A percentile compares a stretch with the other conserved stretches of the same genome.
These are phyloP conservation scores for Rhombomys opimus DNA, from an alignment of 2,113 vertebrate genomes.

Conservation along the genomic window DNA sequence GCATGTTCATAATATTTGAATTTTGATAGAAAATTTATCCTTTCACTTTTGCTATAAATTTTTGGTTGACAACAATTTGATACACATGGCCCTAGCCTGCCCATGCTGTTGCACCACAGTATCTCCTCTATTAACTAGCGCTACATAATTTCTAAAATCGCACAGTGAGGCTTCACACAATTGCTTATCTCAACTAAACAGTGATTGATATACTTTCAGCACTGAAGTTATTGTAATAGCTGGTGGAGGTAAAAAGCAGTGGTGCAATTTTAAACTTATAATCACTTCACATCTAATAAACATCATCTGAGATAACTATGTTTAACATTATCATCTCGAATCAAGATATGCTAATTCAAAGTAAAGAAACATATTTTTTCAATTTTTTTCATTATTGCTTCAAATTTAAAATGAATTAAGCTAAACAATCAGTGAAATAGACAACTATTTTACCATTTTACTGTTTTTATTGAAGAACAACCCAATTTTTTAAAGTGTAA, in stretches of 20 bases:
- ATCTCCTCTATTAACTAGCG: not conserved
- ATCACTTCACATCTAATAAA: not conserved
- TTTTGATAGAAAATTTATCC: not conserved
- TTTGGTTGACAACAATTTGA: not conserved
- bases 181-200: not conserved
- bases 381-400: not conserved
- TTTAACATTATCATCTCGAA: not conserved
- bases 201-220: not conserved
- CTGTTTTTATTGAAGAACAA: not conserved
- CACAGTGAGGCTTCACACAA: not conserved
- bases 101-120: not conserved
- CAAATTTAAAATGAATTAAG: not conserved
- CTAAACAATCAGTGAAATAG: not conserved
- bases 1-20: not conserved
- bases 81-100: not conserved
- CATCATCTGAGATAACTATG: not conserved
- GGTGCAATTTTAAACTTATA: not conserved
- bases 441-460: not conserved
- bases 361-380: not conserved
- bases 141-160: not conserved
- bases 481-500: not conserved
- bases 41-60: not conserved
- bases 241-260: fast-evolving
- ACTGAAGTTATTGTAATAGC: not conserved
- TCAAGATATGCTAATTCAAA: not conserved